Evolutionary conservation across 2,888 invertebrate genomes (phyloP), one percentile per base, ranked within the genome.

Genomic region (Doris montereyensis): DNA sequence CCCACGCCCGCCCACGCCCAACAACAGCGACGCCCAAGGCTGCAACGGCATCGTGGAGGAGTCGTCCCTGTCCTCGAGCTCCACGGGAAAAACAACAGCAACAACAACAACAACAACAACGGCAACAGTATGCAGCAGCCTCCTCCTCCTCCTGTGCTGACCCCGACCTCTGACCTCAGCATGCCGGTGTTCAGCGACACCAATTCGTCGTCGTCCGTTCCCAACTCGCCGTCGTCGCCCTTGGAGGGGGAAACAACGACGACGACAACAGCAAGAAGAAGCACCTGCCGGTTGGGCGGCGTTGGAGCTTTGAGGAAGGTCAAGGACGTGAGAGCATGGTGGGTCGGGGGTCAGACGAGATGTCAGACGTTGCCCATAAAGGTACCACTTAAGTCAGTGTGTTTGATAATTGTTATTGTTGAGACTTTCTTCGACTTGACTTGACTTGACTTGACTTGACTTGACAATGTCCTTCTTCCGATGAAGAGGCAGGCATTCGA

Each of bases 31-130:
- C 24, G 70, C 71, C 28, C 75, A 74, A 58, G 57, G 77, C 8
- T 35, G 70, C 17, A 76, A 78, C 58, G 81, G 78, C 24, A 82
- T 83, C 57, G 74, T 76, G 60, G 83, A 83, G 52, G 82, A 83
- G 76, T 73, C 81, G 2, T 83, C 83, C 1, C 13, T 76, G 17
- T 80, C 81, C 3, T 65, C 71, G 10, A 79, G 76, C 75, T 75
- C 81, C n/a, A 30, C 62, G 35, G 73, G 78, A 2, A 78, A 78
- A 24, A 73, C 52, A 41, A 41, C 17, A 41, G 17, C 17, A 41
- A 41, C 52, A 41, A 41, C 17, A 41, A 41, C 52, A 17, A 17
- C 17, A 41, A 41, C 52, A 41, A 41, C 52, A 41, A 41, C 52
- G 8, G 17, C 52, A 41, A 17, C 52, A 41, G 17, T 41, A 41